A percentile compares a stretch with the other conserved stretches of the same genome.
phyloP scores from a whole-genome alignment of 2,797 vertebrate species.

The Sarcophilus harrisii region DNA sequence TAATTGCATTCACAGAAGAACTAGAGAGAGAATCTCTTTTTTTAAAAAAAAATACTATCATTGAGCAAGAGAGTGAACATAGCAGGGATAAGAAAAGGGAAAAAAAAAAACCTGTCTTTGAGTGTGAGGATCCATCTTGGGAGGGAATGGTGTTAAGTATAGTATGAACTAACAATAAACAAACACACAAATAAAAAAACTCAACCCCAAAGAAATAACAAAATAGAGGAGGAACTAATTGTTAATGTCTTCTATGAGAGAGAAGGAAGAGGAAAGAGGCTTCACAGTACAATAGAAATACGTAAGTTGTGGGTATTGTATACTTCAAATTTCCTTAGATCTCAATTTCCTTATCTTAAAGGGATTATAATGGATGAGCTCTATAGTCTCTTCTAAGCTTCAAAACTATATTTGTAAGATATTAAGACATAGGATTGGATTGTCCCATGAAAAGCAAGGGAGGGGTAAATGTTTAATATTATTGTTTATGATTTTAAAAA shows the following conservation, averaged over 20 bases:
- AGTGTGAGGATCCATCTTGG: background rate
- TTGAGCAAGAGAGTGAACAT: background rate
- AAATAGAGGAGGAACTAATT: background rate
- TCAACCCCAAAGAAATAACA: background rate
- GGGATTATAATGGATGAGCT: background rate
- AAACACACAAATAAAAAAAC: background rate
- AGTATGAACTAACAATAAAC: background rate
- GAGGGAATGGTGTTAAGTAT: background rate
- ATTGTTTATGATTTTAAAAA: background rate
- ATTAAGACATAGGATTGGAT: background rate
- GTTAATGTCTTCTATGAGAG: background rate
- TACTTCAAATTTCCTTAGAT: background rate
- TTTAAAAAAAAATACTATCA: background rate
- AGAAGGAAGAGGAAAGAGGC: background rate
- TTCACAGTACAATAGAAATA: background rate
- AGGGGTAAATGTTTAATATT: background rate
- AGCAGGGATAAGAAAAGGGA: background rate
- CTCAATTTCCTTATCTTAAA: background rate
- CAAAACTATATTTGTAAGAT: background rate
- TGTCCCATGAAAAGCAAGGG: background rate
- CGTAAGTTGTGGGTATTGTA: background rate
- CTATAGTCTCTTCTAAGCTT: background rate
- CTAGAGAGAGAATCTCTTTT: background rate
- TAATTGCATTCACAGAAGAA: background rate
- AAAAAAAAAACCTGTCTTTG: background rate